Conservation (phyloP, 2,113 vertebrate species). For the Pardalotus punctatus region DNA sequence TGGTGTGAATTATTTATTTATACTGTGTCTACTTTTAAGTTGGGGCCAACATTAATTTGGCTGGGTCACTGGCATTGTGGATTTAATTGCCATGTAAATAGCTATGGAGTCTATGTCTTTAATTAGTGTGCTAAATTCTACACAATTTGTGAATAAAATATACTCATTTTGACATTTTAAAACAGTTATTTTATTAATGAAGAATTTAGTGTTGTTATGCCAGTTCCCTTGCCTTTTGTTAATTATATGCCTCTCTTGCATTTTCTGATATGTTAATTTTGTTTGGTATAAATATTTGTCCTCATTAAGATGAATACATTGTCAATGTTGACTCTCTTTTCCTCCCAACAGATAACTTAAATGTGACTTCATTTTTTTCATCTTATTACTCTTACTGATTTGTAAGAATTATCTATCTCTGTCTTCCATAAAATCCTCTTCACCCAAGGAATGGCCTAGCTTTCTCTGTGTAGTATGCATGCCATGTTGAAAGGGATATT, state of each 20-base stretch:
- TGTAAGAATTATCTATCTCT: background rate
- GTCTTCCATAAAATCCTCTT: background rate
- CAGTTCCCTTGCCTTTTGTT: slow-evolving; percentile 62
- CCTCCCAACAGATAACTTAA: background rate
- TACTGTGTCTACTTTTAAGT: slow-evolving; percentile 60
- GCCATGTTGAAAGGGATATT: background rate
- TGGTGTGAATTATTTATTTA: slow-evolving; percentile 70
- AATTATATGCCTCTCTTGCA: slow-evolving; percentile 33
- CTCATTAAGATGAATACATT: slow-evolving; percentile 34
- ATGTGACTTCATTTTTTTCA: background rate
- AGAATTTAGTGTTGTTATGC: slow-evolving; percentile 39
- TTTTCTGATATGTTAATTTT: slow-evolving; percentile 61
- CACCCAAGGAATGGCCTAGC: background rate
- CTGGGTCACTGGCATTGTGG: slow-evolving; percentile 51
- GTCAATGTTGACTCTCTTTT: background rate
- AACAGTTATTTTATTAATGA: slow-evolving; percentile 60
- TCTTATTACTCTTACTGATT: background rate
- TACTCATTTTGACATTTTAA: slow-evolving; percentile 39
- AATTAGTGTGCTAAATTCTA: slow-evolving; percentile 51
- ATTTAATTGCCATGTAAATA: slow-evolving; percentile 66
- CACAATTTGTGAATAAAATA: slow-evolving; percentile 62
- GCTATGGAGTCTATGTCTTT: slow-evolving; percentile 18
- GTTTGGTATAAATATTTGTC: slow-evolving; percentile 59
- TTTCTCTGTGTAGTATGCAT: rapidly evolving
- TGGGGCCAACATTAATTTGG: slow-evolving; percentile 62